Base-by-base conservation (phyloP, 2,113 vertebrate species). In the Tragelaphus scriptus region DNA sequence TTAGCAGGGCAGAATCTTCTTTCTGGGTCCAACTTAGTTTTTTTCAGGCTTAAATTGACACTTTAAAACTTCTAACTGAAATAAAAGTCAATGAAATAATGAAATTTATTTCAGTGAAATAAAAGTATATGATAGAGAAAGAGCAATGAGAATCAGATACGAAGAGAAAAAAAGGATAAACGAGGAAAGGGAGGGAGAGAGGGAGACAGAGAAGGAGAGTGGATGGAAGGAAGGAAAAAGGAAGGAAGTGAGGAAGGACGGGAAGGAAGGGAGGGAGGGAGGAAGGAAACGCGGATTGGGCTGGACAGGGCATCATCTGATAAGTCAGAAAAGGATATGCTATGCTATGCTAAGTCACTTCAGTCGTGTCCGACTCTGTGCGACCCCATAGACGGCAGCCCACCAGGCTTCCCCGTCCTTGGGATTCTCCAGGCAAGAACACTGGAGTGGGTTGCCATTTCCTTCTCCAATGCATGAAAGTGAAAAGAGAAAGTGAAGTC, bases 221-320 rank as follows among this genome's bases (percentile, higher is more conserved):
- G 1, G 14, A 1, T 30, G 17, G n/a, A 3, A 15, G 3, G 9
- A 11, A 7, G 10, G 11, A 19, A 25, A 25, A 12, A 11, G n/a
- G 16, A 23, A 2, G 10, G 4, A 11, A 19, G 8, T 13, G 26
- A 49, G 25, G 21, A 16, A 32, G 6, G 19, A 2, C 4, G 5
- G 14, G 1, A 68, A 30, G 59, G 19, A 0, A 28, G 7, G 36
- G 7, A 28, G 15, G 10, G 1, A 32, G 25, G 26, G 2, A 13
- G n/a, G 28, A 17, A 17, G 25, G 5, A 21, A 7, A 51, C 3
- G 15, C 7, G 0, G 13, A 21, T 0, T 1, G 19, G 12, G 44
- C 16, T 40, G 40, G n/a, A 71, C 80, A 32, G 26, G 14, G 47
- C n/a, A 71, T 17, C 36, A 44, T 94, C 84, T 79, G 49, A 32